phyloP scores from a whole-genome alignment of 2,888 invertebrate species.

The Sceliomorpha sp. region DNA sequence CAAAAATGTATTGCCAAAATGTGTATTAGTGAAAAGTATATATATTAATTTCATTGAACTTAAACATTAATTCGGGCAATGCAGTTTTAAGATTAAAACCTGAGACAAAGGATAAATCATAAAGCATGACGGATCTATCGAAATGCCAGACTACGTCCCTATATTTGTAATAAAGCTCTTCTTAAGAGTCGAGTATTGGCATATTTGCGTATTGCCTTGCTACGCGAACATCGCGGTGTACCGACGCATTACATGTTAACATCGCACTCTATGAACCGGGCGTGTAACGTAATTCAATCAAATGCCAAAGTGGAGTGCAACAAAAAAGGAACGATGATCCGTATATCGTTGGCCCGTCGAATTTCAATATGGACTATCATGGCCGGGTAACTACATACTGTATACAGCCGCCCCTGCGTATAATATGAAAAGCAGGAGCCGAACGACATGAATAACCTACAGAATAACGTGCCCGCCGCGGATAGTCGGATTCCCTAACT shows the following conservation, averaged over 20 bases:
- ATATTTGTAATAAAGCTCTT: slow-evolving; percentile 17
- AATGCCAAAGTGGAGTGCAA: slow-evolving; percentile 75
- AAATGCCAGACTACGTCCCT: too few species aligned
- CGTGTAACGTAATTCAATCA: slow-evolving; percentile 74
- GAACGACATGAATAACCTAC: slow-evolving; percentile 52
- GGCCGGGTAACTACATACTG: slow-evolving; percentile 39
- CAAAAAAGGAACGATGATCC: slow-evolving; percentile 67
- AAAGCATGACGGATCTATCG: too few species aligned
- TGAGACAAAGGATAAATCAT: too few species aligned
- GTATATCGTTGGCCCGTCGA: slow-evolving; percentile 66
- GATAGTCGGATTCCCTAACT: slow-evolving; percentile 38
- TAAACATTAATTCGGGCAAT: too few species aligned
- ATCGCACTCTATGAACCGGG: slow-evolving; percentile 61
- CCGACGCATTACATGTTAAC: slow-evolving; percentile 27
- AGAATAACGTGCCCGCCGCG: slow-evolving; percentile 44
- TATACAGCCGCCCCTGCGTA: slow-evolving; percentile 31
- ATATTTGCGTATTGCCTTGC: too few species aligned
- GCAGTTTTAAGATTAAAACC: too few species aligned
- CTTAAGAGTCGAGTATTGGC: slow-evolving; percentile 30
- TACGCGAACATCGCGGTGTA: slow-evolving; percentile 27
- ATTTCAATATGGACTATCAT: slow-evolving; percentile 68
- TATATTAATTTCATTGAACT: too few species aligned
- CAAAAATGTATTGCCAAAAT: slow-evolving; percentile 39
- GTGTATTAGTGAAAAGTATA: too few species aligned
- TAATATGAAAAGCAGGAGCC: slow-evolving; percentile 53